Evolutionary conservation across 1,140 invertebrate species (phyloP).

Genomic region (Bombus haemorrhoidalis): DNA sequence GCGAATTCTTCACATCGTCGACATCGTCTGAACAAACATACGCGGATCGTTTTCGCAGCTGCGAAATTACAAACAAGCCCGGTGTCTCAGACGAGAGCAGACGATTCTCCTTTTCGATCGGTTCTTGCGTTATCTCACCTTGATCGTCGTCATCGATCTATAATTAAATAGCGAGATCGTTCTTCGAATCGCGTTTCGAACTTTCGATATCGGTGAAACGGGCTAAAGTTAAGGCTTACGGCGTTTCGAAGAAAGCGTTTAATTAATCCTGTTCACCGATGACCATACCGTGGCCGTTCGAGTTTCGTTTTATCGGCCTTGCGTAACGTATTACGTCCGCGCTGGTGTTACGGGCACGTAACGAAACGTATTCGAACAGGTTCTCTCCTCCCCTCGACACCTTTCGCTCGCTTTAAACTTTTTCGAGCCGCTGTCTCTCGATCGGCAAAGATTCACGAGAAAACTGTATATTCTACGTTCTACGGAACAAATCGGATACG

Average conservation of each 20-base stretch:
- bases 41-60: background rate
- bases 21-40: background rate
- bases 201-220: background rate
- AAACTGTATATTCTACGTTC: too few species aligned
- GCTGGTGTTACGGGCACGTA: slow-evolving; percentile 17
- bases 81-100: background rate
- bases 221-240: slow-evolving; percentile 2
- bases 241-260: slow-evolving; percentile 45
- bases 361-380: slow-evolving; percentile 46
- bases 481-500: background rate
- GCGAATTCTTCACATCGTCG: background rate
- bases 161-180: background rate
- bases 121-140: background rate
- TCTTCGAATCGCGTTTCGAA: background rate
- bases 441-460: background rate
- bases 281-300: slow-evolving; percentile 25
- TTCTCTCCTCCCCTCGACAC: slow-evolving; percentile 20
- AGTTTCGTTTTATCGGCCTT: slow-evolving; percentile 49
- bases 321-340: slow-evolving; percentile 54
- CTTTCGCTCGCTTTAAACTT: slow-evolving; percentile 45
- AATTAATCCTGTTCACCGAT: slow-evolving; percentile 37
- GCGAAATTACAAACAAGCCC: background rate
- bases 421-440: background rate
- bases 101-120: background rate
- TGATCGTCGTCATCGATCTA: background rate